Percentiles rank a stretch among this genome's conserved stretches.
Conservation (phyloP, 2,797 vertebrate genomes). For the Schizopygopsis malacanthus region DNA sequence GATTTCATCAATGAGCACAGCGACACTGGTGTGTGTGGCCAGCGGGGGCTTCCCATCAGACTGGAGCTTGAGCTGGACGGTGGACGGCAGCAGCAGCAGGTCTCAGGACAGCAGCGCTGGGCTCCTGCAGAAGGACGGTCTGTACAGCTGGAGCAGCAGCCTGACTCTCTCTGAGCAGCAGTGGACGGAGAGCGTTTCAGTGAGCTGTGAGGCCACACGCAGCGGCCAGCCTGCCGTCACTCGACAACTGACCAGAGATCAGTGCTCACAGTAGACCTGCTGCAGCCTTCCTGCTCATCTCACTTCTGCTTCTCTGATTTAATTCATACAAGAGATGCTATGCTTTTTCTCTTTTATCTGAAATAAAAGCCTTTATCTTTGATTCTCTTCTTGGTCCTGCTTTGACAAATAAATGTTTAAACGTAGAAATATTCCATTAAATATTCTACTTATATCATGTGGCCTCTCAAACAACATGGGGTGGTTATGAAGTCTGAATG, state of each 20-base stretch:
- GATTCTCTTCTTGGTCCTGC: neutral
- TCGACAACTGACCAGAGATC: slow-evolving; percentile 50
- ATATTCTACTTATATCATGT: neutral
- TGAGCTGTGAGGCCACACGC: slow-evolving; percentile 57
- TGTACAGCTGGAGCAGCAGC: slow-evolving; percentile 58
- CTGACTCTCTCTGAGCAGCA: slow-evolving; percentile 46
- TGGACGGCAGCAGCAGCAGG: slow-evolving; percentile 54
- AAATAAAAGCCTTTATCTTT: neutral
- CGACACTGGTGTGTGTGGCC: slow-evolving; percentile 65
- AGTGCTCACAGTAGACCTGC: slow-evolving; percentile 64
- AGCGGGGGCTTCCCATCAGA: slow-evolving; percentile 67
- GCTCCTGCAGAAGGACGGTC: slow-evolving; percentile 53
- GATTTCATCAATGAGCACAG: slow-evolving; percentile 48
- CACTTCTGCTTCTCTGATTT: neutral
- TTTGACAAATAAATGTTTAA: neutral
- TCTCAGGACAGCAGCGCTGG: slow-evolving; percentile 44
- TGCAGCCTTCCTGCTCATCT: neutral
- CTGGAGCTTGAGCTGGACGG: slow-evolving; percentile 64
- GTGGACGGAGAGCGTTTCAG: slow-evolving; percentile 42
- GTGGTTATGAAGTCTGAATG: neutral
- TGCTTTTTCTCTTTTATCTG: neutral
- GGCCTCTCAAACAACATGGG: too few species aligned
- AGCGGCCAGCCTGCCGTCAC: slow-evolving; percentile 55
- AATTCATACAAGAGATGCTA: neutral
- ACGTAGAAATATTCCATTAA: neutral